Evolutionary conservation across 2,888 invertebrate genomes (phyloP).

Genomic region (Drosophila anomalata): DNA sequence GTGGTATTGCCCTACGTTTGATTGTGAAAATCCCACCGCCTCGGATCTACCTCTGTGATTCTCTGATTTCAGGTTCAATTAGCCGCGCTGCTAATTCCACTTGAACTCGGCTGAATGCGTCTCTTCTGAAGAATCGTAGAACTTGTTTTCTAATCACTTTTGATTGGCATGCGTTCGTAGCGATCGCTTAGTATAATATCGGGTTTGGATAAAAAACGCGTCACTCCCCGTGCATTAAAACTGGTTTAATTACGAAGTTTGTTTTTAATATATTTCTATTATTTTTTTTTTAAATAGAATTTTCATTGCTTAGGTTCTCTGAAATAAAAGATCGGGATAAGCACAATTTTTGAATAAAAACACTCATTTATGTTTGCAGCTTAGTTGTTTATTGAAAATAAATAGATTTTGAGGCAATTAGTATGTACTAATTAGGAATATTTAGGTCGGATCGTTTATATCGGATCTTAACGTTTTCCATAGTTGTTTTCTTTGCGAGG

Average conservation of each 20-base stretch:
- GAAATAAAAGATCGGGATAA: neutral
- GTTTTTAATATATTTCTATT: neutral
- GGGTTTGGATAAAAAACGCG: constrained; percentile 6
- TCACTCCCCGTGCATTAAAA: neutral
- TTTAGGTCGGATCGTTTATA: neutral
- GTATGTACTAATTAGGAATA: neutral
- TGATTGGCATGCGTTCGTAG: constrained; percentile 32
- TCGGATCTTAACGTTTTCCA: neutral
- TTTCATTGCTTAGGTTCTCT: neutral
- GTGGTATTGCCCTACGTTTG: constrained; percentile 27
- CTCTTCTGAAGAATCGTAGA: constrained; percentile 28
- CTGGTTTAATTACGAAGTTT: neutral
- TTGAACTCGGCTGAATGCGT: constrained; percentile 17
- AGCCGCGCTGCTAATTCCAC: constrained; percentile 32
- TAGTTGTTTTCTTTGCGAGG: neutral
- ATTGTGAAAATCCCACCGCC: constrained; percentile 24
- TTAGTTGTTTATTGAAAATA: neutral
- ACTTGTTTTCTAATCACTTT: constrained; percentile 31
- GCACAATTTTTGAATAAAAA: neutral
- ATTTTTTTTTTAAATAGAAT: neutral
- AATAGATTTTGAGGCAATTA: neutral
- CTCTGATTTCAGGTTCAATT: constrained; percentile 34
- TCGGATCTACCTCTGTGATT: neutral
- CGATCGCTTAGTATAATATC: constrained; percentile 8
- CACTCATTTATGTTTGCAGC: neutral